Evolutionary conservation across 2,888 invertebrate species (phyloP).

Genomic region (Hydroisotoma schaefferi): DNA sequence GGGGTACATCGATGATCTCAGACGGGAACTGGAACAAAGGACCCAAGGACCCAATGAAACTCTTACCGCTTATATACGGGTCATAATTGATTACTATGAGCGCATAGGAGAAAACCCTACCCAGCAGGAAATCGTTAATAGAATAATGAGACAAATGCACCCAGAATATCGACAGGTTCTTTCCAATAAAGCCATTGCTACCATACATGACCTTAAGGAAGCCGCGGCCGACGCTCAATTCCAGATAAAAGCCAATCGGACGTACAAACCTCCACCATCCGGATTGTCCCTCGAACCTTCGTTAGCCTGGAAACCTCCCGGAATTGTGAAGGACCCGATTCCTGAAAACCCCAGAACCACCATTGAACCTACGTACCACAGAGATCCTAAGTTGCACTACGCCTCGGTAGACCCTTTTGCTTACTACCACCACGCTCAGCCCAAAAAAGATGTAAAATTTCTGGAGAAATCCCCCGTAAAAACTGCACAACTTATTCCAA

Average conservation of each 20-base stretch:
- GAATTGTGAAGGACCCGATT: background rate
- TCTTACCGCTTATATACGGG: constrained; percentile 8
- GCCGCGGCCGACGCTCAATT: constrained; percentile 16
- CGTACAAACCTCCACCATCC: constrained; percentile 5
- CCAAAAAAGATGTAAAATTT: background rate
- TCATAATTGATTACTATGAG: background rate
- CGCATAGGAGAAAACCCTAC: constrained; percentile 2
- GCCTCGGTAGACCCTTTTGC: background rate
- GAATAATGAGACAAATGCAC: constrained; percentile 9
- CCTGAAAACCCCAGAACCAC: background rate
- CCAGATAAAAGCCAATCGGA: background rate
- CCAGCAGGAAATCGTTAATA: background rate
- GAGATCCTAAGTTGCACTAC: background rate
- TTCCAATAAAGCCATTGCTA: background rate
- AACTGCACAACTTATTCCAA: background rate
- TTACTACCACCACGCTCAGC: background rate
- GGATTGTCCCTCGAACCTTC: constrained; percentile 1
- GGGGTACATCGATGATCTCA: constrained; percentile 5
- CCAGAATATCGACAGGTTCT: constrained; percentile 11
- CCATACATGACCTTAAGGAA: constrained; percentile 1
- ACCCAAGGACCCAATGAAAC: constrained; percentile 14
- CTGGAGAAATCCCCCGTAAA: background rate
- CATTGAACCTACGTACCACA: background rate
- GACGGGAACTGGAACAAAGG: constrained; percentile 12
- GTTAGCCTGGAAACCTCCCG: constrained; percentile 4